Evolutionary conservation across 2,888 invertebrate genomes (phyloP).

Genomic region (Phyto melanocephala): DNA sequence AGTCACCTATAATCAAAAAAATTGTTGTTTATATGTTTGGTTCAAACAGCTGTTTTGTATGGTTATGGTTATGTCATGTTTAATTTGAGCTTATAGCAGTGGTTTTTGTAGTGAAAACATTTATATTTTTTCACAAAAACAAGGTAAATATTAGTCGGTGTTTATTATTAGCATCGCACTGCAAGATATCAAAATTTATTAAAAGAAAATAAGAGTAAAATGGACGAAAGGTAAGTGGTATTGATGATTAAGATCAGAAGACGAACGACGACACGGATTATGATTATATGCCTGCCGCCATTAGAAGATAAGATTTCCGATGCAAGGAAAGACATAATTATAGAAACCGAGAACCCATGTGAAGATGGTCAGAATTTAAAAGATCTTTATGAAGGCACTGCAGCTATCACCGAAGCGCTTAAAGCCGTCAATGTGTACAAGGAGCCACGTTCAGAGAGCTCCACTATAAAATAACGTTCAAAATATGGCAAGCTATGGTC

Average conservation of each 20-base stretch:
- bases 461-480: neutral
- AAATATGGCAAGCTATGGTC: neutral
- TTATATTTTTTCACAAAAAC: too few species aligned
- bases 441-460: neutral
- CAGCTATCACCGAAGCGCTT: constrained; percentile 1
- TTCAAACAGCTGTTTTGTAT: too few species aligned
- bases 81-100: too few species aligned
- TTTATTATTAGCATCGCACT: too few species aligned
- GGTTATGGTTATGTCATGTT: too few species aligned
- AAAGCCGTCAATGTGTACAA: neutral
- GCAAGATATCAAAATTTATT: too few species aligned
- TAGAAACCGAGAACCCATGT: neutral
- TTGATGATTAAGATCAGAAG: neutral
- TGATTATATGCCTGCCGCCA: neutral
- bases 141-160: too few species aligned
- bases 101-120: too few species aligned
- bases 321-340: constrained; percentile 4
- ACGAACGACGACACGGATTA: neutral
- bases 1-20: too few species aligned
- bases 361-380: neutral
- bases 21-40: too few species aligned
- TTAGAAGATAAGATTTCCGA: constrained; percentile 19
- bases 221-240: neutral
- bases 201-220: too few species aligned
- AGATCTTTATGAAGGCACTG: constrained; percentile 15